These are phyloP conservation scores for Hyppa rectilinea DNA, from an alignment of 2,888 invertebrate species.

Conservation along the genomic window DNA sequence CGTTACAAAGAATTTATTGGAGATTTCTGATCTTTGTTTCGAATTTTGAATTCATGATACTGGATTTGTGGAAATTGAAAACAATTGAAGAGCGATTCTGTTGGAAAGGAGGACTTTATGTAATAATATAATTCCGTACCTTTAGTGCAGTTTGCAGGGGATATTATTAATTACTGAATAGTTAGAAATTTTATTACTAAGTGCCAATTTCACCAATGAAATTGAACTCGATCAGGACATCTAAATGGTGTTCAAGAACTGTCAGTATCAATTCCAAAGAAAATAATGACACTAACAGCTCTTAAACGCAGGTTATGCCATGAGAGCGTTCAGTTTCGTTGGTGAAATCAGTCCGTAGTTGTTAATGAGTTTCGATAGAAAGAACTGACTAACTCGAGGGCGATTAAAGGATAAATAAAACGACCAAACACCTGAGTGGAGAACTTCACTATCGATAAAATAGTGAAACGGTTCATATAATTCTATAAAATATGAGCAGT, in stretches of 20 bases:
- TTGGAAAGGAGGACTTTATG: not conserved
- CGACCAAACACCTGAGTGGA: not conserved
- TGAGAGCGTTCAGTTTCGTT: too few relatives aligned
- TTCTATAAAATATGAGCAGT: not conserved
- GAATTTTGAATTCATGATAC: not conserved
- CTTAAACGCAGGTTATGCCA: too few relatives aligned
- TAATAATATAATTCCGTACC: too few relatives aligned
- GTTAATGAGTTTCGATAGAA: not conserved
- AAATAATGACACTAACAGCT: too few relatives aligned
- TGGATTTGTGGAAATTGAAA: constrained; percentile 13
- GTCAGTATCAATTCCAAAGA: too few relatives aligned
- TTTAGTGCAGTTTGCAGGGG: too few relatives aligned
- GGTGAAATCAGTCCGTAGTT: too few relatives aligned
- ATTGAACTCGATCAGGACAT: too few relatives aligned
- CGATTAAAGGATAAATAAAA: constrained; percentile 8
- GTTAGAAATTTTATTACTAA: too few relatives aligned
- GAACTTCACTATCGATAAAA: not conserved
- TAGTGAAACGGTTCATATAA: not conserved
- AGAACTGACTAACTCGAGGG: not conserved
- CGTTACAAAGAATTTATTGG: constrained; percentile 23
- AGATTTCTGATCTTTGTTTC: constrained; percentile 17
- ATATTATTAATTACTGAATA: not conserved
- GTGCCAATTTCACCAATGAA: too few relatives aligned
- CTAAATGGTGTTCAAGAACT: too few relatives aligned
- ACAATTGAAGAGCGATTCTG: not conserved